A percentile compares a stretch with the other conserved stretches of the same genome.
These are phyloP conservation scores for Apodemia zela DNA, from an alignment of 2,888 invertebrate genomes.

Conservation along the genomic window DNA sequence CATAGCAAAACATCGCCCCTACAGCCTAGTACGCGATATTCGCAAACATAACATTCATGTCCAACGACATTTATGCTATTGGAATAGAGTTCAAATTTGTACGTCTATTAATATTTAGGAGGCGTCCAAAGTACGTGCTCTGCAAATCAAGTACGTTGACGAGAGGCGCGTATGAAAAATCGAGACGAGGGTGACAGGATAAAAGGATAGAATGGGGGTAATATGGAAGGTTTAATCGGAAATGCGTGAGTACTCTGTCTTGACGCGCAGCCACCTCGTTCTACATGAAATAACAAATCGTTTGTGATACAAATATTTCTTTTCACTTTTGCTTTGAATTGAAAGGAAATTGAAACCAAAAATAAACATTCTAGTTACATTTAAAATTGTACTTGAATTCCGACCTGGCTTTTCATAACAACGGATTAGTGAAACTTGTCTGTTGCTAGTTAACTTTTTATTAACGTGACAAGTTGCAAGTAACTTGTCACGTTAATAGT, in stretches of 20 bases:
- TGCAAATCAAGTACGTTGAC: conserved; percentile 76
- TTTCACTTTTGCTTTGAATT: background rate
- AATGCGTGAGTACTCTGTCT: conserved; percentile 45
- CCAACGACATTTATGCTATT: conserved; percentile 38
- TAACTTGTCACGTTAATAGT: too few relatives aligned
- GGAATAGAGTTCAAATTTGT: conserved; percentile 49
- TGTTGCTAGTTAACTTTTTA: too few relatives aligned
- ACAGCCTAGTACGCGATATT: conserved; percentile 27
- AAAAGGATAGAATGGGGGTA: conserved; percentile 53
- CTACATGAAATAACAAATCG: conserved; percentile 28
- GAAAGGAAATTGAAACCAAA: background rate
- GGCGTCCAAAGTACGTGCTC: conserved; percentile 57
- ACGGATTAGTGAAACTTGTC: too few relatives aligned
- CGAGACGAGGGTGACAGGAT: conserved; percentile 73
- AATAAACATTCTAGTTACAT: background rate
- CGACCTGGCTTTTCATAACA: too few relatives aligned
- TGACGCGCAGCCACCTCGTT: conserved; percentile 31
- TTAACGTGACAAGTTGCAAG: too few relatives aligned
- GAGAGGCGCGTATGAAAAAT: conserved; percentile 76
- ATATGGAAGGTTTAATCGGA: conserved; percentile 69
- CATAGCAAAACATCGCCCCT: conserved; percentile 67
- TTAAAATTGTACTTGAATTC: too few relatives aligned
- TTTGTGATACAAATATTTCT: conserved; percentile 9
- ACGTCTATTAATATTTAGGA: conserved; percentile 31
- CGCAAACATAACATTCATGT: conserved; percentile 25